phyloP scores from a whole-genome alignment of 2,888 invertebrate species.

The Lapara coniferarum region DNA sequence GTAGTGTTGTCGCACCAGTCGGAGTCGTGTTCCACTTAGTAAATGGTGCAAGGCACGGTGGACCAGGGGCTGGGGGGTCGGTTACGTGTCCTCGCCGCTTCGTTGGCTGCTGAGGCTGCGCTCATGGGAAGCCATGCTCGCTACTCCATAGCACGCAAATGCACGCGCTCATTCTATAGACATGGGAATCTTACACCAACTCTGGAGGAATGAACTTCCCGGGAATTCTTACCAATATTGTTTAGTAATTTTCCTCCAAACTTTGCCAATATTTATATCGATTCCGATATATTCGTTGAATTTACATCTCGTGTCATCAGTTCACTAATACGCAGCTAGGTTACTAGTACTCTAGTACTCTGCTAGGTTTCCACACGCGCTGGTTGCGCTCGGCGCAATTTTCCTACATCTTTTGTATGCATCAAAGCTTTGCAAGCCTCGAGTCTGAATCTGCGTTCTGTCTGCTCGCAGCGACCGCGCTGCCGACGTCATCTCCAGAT shows the following conservation, averaged over 20 bases:
- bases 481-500: slow-evolving; percentile 38
- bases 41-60: slow-evolving; percentile 66
- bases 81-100: slow-evolving; percentile 61
- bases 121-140: slow-evolving; percentile 42
- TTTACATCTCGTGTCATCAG: not conserved
- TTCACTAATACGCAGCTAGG: not conserved
- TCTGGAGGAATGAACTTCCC: too few species aligned
- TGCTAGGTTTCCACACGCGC: not conserved
- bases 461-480: slow-evolving; percentile 32
- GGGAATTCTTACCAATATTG: not conserved
- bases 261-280: not conserved
- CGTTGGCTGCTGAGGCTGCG: slow-evolving; percentile 50
- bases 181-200: not conserved
- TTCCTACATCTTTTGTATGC: slow-evolving; percentile 52
- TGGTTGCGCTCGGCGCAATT: not conserved
- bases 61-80: slow-evolving; percentile 34
- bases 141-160: slow-evolving; percentile 27
- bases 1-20: slow-evolving; percentile 51
- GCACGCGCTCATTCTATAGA: not conserved
- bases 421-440: slow-evolving; percentile 49
- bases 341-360: too few species aligned
- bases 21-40: slow-evolving; percentile 65
- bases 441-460: slow-evolving; percentile 47
- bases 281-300: not conserved
- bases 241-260: not conserved